Percentiles rank a stretch among this genome's conserved stretches.
phyloP scores from a whole-genome alignment of 1,140 invertebrate genomes.

The Metaphire vulgaris region DNA sequence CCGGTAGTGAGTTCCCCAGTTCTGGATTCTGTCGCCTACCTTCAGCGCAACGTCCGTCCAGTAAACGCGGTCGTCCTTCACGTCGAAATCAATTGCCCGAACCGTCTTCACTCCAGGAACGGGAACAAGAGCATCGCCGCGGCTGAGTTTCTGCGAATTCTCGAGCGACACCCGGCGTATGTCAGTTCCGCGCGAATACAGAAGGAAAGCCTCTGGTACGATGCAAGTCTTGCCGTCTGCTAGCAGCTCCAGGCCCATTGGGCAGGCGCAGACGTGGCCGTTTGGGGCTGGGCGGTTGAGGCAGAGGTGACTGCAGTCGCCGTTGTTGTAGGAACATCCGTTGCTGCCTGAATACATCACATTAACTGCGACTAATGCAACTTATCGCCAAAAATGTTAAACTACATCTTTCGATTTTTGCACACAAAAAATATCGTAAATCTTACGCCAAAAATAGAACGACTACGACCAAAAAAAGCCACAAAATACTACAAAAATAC shows the following conservation, averaged over 20 bases:
- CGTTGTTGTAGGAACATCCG: constrained; percentile 85
- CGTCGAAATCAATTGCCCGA: constrained; percentile 85
- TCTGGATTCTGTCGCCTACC: too few species aligned
- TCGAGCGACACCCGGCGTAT: constrained; percentile 62
- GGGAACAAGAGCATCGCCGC: constrained; percentile 65
- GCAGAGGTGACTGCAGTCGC: constrained; percentile 93
- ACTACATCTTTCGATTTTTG: too few species aligned
- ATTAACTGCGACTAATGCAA: too few species aligned
- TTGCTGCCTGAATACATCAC: constrained; percentile 66
- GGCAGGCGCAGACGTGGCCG: constrained; percentile 69
- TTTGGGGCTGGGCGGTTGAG: constrained; percentile 67
- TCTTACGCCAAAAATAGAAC: too few species aligned
- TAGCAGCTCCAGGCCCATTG: constrained; percentile 65
- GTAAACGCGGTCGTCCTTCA: constrained; percentile 73
- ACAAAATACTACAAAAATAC: too few species aligned
- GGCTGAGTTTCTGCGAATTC: too few species aligned
- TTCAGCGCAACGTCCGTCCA: constrained; percentile 77
- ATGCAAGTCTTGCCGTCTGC: constrained; percentile 71
- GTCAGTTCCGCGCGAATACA: constrained; percentile 74
- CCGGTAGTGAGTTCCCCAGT: too few species aligned
- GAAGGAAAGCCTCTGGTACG: constrained; percentile 77
- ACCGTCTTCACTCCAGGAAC: constrained; percentile 70
- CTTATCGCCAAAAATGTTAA: too few species aligned
- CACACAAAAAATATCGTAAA: too few species aligned
- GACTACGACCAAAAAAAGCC: too few species aligned